Evolutionary conservation across 2,888 invertebrate genomes (phyloP).

Genomic region (Tipula vernalis): DNA sequence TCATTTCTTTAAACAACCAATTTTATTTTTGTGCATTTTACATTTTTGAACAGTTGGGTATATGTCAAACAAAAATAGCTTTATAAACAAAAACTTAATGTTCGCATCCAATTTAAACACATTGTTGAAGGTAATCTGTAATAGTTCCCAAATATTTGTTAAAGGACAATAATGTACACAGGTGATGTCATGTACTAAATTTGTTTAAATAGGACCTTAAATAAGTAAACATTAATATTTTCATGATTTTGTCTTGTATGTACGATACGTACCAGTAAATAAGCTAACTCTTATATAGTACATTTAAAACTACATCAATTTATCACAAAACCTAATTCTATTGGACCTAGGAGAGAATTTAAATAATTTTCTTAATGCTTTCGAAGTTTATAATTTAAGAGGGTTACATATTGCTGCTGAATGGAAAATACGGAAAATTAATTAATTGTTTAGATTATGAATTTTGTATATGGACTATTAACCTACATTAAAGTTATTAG

Average conservation of each 20-base stretch:
- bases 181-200: neutral
- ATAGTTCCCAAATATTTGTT: neutral
- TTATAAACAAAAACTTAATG: neutral
- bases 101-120: neutral
- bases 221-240: neutral
- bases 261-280: neutral
- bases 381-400: neutral
- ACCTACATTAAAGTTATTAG: neutral
- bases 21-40: neutral
- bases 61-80: neutral
- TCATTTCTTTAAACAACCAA: neutral
- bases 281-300: neutral
- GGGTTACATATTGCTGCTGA: neutral
- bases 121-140: neutral
- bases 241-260: neutral
- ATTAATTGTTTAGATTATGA: neutral
- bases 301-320: neutral
- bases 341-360: neutral
- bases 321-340: neutral
- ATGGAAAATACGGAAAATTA: neutral
- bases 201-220: neutral
- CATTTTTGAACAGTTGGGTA: neutral
- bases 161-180: neutral
- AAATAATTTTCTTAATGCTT: neutral
- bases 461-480: neutral